phyloP scores from a whole-genome alignment of 2,888 invertebrate genomes.

The Ptychoptera contaminata region DNA sequence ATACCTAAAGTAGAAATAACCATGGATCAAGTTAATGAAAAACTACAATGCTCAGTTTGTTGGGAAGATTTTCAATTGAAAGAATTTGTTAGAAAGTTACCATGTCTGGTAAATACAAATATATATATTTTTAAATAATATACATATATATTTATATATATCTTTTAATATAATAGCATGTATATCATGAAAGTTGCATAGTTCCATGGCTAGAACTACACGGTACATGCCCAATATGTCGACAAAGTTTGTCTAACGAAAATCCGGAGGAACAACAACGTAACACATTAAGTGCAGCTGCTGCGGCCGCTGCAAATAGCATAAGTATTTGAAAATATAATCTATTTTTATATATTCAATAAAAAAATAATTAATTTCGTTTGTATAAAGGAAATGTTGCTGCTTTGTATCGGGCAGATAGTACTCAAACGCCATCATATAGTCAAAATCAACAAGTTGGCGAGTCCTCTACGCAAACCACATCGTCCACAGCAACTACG shows the following conservation, averaged over 20 bases:
- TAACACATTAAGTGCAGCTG: constrained; percentile 1
- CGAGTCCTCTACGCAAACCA: neutral
- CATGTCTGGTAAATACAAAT: constrained; percentile 17
- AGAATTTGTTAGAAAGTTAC: constrained; percentile 28
- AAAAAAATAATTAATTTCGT: neutral
- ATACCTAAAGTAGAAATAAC: constrained; percentile 64
- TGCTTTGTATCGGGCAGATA: constrained; percentile 6
- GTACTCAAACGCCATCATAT: constrained; percentile 4
- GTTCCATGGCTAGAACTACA: constrained; percentile 92
- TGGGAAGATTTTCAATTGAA: constrained; percentile 74
- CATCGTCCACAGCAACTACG: constrained; percentile 4
- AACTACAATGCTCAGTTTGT: constrained; percentile 86
- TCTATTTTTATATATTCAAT: neutral
- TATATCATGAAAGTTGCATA: constrained; percentile 87
- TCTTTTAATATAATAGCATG: constrained; percentile 39
- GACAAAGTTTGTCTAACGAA: constrained; percentile 51
- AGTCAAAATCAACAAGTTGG: constrained; percentile 5
- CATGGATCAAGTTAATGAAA: constrained; percentile 61
- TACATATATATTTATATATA: neutral
- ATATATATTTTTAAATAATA: constrained; percentile 3
- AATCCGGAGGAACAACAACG: constrained; percentile 21
- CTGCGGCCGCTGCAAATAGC: constrained; percentile 11
- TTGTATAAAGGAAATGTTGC: constrained; percentile 7
- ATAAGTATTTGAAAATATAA: constrained; percentile 10
- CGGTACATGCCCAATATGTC: constrained; percentile 91